phyloP scores from a whole-genome alignment of 2,888 invertebrate genomes.

The Conchocele bisecta region DNA sequence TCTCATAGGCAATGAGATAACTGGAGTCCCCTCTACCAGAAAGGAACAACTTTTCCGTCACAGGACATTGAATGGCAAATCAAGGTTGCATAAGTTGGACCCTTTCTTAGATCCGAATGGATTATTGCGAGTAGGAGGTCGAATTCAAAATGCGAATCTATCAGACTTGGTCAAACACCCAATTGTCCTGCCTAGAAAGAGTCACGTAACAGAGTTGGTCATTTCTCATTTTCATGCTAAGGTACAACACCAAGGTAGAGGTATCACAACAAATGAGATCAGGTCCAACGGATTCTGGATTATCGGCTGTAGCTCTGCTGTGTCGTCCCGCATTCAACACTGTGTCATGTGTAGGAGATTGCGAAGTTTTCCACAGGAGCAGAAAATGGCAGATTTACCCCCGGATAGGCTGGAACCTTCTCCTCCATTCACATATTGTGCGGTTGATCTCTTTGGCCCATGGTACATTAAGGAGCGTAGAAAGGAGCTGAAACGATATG shows the following conservation, averaged over 20 bases:
- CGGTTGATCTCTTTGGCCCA: conserved; percentile 79
- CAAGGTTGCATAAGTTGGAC: conserved; percentile 26
- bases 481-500: conserved; percentile 70
- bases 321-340: conserved; percentile 53
- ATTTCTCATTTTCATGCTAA: conserved; percentile 51
- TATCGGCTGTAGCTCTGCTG: conserved; percentile 58
- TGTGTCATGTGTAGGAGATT: conserved; percentile 72
- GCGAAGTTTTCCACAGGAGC: conserved; percentile 49
- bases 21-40: not conserved
- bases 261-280: conserved; percentile 50
- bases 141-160: conserved; percentile 10
- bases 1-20: not conserved
- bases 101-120: conserved; percentile 45
- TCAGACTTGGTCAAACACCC: conserved; percentile 13
- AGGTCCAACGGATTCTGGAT: conserved; percentile 72
- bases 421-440: conserved; percentile 72
- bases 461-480: conserved; percentile 65
- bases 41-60: not conserved
- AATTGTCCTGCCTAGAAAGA: conserved; percentile 27
- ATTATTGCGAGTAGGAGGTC: conserved; percentile 34
- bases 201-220: conserved; percentile 46
- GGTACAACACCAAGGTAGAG: conserved; percentile 52
- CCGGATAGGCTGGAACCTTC: conserved; percentile 63
- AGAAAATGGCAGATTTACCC: conserved; percentile 79
- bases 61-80: conserved; percentile 10